A percentile compares a stretch with the other conserved stretches of the same genome.
phyloP scores from a whole-genome alignment of 2,113 vertebrate genomes.

The Daphoenositta chrysoptera region DNA sequence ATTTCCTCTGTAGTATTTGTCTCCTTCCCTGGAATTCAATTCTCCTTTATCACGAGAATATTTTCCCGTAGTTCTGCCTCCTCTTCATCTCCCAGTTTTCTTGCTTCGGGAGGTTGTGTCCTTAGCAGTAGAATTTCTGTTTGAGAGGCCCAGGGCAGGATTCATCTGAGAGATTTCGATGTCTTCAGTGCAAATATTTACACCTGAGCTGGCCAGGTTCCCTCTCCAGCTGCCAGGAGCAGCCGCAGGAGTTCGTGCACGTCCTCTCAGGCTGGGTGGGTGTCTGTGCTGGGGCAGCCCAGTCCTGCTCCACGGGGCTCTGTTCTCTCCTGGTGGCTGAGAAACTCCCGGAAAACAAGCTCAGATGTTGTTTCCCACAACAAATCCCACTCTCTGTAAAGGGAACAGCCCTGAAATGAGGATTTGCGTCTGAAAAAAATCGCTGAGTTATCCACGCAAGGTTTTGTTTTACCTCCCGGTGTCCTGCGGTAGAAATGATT shows the following conservation, averaged over 20 bases:
- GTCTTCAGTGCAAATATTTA: conserved; percentile 25
- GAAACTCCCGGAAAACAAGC: neutral
- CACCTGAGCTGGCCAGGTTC: neutral
- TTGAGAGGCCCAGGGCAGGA: neutral
- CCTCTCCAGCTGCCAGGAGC: neutral
- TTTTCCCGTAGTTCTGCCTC: neutral
- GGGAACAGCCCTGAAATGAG: neutral
- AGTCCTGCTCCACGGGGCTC: neutral
- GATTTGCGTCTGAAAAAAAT: neutral
- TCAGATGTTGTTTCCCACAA: neutral
- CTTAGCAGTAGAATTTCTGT: neutral
- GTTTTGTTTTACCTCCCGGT: neutral
- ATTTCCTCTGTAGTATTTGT: neutral
- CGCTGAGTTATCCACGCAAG: neutral
- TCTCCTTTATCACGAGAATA: neutral
- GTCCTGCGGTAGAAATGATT: neutral
- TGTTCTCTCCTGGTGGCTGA: neutral
- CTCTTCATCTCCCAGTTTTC: neutral
- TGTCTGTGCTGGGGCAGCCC: neutral
- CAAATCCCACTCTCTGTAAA: neutral
- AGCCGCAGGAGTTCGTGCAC: neutral
- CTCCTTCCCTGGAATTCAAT: neutral
- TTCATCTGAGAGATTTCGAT: neutral
- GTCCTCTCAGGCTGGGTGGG: neutral
- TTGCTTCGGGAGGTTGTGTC: neutral